phyloP scores from a whole-genome alignment of 2,888 invertebrate species.

The Meandrusa payeni region DNA sequence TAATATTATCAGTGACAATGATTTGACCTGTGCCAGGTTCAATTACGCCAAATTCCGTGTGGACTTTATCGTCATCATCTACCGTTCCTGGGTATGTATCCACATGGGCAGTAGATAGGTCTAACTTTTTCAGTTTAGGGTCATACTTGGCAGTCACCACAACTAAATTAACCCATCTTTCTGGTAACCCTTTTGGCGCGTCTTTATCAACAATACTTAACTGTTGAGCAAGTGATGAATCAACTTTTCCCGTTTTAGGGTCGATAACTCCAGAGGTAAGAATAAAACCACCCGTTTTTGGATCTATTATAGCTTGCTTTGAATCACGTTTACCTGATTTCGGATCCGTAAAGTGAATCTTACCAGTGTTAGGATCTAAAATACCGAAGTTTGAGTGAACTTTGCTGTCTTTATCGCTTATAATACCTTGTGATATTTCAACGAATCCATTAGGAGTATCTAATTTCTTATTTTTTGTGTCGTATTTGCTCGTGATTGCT shows the following conservation, averaged over 20 bases:
- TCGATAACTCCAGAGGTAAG: conserved; percentile 82
- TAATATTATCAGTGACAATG: conserved; percentile 79
- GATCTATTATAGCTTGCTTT: conserved; percentile 80
- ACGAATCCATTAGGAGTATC: conserved; percentile 80
- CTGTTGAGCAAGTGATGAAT: conserved; percentile 82
- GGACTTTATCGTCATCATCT: conserved; percentile 74
- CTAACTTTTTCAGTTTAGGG: conserved; percentile 73
- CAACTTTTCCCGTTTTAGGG: conserved; percentile 82
- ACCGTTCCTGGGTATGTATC: conserved; percentile 62
- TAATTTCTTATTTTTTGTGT: conserved; percentile 80
- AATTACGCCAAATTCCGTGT: conserved; percentile 80
- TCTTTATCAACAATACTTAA: conserved; percentile 70
- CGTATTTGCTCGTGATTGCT: conserved; percentile 81
- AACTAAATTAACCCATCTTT: conserved; percentile 74
- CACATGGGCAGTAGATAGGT: conserved; percentile 74
- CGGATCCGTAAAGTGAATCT: conserved; percentile 78
- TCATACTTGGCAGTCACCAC: conserved; percentile 81
- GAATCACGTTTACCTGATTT: conserved; percentile 83
- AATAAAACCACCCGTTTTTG: conserved; percentile 79
- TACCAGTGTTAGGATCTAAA: conserved; percentile 81
- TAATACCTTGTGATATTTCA: conserved; percentile 75
- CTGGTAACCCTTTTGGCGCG: conserved; percentile 65
- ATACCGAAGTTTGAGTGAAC: conserved; percentile 84
- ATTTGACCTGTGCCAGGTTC: conserved; percentile 81
- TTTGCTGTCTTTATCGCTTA: conserved; percentile 86